Conservation (phyloP, 2,113 vertebrate genomes). For the Psilopogon haemacephalus region DNA sequence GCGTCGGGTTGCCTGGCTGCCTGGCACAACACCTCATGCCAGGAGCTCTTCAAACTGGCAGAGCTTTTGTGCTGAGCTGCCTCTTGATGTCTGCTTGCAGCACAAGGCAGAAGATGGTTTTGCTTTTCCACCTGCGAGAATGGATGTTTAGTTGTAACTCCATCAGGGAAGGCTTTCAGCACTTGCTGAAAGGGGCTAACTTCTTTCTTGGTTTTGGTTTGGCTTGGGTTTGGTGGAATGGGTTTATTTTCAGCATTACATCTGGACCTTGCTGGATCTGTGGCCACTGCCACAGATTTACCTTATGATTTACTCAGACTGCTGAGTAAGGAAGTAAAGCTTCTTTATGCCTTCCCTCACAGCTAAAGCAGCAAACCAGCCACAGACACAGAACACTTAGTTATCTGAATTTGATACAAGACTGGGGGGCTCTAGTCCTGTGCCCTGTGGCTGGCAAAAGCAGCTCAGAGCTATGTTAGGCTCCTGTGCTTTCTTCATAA, state of each 20-base stretch:
- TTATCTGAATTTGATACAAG: background rate
- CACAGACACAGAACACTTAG: background rate
- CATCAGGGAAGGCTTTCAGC: background rate
- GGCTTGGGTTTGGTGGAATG: background rate
- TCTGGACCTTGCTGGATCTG: background rate
- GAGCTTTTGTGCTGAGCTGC: background rate
- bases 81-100: background rate
- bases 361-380: background rate
- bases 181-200: background rate
- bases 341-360: background rate
- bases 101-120: background rate
- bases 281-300: background rate
- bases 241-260: background rate
- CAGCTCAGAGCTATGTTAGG: background rate
- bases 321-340: background rate
- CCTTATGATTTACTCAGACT: background rate
- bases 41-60: background rate
- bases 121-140: background rate
- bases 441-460: background rate
- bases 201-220: background rate
- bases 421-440: background rate
- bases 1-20: background rate
- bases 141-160: background rate
- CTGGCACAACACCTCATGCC: fast-evolving
- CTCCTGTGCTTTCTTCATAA: background rate